These are phyloP conservation scores for Oligia strigilis DNA, from an alignment of 2,888 invertebrate genomes.

Conservation along the genomic window DNA sequence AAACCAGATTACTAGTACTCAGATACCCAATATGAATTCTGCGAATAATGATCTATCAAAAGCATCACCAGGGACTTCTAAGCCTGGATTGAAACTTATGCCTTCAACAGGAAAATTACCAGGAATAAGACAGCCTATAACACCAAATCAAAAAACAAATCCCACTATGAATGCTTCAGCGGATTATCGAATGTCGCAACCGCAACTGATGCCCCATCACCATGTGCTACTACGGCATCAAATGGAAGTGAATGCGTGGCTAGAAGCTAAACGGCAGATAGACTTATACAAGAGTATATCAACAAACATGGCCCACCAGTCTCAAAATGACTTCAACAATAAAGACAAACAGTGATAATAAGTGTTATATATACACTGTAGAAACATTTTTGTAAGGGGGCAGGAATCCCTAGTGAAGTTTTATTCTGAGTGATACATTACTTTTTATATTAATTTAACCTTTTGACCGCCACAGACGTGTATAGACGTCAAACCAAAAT, in stretches of 20 bases:
- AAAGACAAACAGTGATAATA: slow-evolving; percentile 80
- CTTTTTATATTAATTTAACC: slow-evolving; percentile 28
- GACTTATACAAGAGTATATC: slow-evolving; percentile 86
- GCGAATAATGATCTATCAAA: slow-evolving; percentile 80
- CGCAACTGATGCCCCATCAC: slow-evolving; percentile 79
- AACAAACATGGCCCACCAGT: slow-evolving; percentile 80
- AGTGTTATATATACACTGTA: slow-evolving; percentile 34
- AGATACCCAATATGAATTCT: slow-evolving; percentile 78
- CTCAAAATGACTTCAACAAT: slow-evolving; percentile 83
- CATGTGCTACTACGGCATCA: slow-evolving; percentile 79
- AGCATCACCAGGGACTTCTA: slow-evolving; percentile 81
- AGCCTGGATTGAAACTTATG: slow-evolving; percentile 78
- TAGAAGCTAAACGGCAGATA: slow-evolving; percentile 84
- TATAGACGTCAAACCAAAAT: too few species aligned
- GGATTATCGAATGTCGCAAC: slow-evolving; percentile 76
- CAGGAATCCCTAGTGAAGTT: slow-evolving; percentile 34
- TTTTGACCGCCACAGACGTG: too few species aligned
- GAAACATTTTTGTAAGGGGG: slow-evolving; percentile 26
- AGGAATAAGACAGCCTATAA: slow-evolving; percentile 80
- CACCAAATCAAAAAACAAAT: slow-evolving; percentile 76
- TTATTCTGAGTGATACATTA: slow-evolving; percentile 29
- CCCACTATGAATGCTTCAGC: slow-evolving; percentile 74
- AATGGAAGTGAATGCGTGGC: slow-evolving; percentile 86
- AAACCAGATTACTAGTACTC: slow-evolving; percentile 85
- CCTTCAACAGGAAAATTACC: slow-evolving; percentile 78